Evolutionary conservation across 2,888 invertebrate species (phyloP).

Genomic region (Andricus quercusramuli): DNA sequence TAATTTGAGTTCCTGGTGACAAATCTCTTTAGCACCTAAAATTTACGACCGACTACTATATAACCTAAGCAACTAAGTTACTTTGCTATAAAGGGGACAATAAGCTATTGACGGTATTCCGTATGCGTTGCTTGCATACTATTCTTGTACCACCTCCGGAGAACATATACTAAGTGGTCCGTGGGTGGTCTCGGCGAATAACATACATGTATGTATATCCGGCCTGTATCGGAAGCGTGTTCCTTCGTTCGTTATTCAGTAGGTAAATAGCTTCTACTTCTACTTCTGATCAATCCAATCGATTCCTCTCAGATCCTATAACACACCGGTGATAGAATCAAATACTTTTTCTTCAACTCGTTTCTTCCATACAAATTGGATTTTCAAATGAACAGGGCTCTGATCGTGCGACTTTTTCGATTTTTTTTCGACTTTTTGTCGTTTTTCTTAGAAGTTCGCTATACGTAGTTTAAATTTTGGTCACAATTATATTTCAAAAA

Average conservation of each 20-base stretch:
- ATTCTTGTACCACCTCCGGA: slow-evolving; percentile 51
- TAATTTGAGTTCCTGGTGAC: not conserved
- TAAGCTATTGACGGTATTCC: slow-evolving; percentile 52
- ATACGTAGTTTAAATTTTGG: no score
- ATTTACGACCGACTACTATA: slow-evolving; percentile 2
- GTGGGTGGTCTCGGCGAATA: slow-evolving; percentile 47
- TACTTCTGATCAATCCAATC: not conserved
- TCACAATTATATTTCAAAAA: no score
- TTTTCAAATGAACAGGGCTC: not conserved
- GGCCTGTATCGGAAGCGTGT: slow-evolving; percentile 9
- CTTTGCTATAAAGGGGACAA: slow-evolving; percentile 37
- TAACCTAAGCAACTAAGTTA: slow-evolving; percentile 10
- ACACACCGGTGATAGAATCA: not conserved
- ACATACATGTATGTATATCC: not conserved
- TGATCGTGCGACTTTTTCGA: no score
- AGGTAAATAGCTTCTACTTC: slow-evolving; percentile 13
- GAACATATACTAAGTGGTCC: slow-evolving; percentile 47
- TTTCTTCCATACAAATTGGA: not conserved
- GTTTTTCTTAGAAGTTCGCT: no score
- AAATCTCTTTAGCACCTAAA: not conserved
- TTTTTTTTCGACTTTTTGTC: no score
- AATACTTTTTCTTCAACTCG: not conserved
- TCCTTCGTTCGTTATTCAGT: slow-evolving; percentile 16
- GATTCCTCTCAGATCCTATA: slow-evolving; percentile 8
- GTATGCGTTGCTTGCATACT: slow-evolving; percentile 52